phyloP scores from a whole-genome alignment of 2,888 invertebrate genomes.

The Sinelater perroti region DNA sequence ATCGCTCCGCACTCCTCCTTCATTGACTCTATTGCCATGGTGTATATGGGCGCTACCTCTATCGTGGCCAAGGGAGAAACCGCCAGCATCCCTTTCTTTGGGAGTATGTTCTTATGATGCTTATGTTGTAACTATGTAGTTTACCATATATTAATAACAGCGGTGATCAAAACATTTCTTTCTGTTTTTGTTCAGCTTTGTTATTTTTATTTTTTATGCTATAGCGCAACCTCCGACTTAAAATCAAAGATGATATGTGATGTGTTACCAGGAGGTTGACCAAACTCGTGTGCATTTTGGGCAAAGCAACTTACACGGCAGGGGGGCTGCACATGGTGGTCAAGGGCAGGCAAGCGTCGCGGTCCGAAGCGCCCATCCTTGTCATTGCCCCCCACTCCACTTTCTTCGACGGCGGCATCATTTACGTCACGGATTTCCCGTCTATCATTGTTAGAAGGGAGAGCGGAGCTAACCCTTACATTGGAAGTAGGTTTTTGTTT shows the following conservation, averaged over 20 bases:
- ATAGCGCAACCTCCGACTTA: neutral
- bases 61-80: constrained; percentile 91
- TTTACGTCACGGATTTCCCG: constrained; percentile 83
- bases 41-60: constrained; percentile 84
- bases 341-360: constrained; percentile 77
- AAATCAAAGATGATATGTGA: neutral
- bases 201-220: too few species aligned
- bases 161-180: constrained; percentile 41
- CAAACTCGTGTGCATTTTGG: constrained; percentile 71
- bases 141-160: too few species aligned
- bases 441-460: constrained; percentile 85
- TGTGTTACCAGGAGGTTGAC: constrained; percentile 45
- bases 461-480: constrained; percentile 80
- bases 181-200: neutral
- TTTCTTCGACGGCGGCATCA: constrained; percentile 86
- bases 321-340: constrained; percentile 81
- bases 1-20: constrained; percentile 92
- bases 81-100: constrained; percentile 83
- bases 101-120: constrained; percentile 80
- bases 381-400: constrained; percentile 90
- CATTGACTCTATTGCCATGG: constrained; percentile 87
- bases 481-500: constrained; percentile 79
- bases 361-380: constrained; percentile 84
- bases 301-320: constrained; percentile 76
- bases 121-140: too few species aligned